phyloP scores from a whole-genome alignment of 2,113 vertebrate genomes.

The Eubucco bourcierii region DNA sequence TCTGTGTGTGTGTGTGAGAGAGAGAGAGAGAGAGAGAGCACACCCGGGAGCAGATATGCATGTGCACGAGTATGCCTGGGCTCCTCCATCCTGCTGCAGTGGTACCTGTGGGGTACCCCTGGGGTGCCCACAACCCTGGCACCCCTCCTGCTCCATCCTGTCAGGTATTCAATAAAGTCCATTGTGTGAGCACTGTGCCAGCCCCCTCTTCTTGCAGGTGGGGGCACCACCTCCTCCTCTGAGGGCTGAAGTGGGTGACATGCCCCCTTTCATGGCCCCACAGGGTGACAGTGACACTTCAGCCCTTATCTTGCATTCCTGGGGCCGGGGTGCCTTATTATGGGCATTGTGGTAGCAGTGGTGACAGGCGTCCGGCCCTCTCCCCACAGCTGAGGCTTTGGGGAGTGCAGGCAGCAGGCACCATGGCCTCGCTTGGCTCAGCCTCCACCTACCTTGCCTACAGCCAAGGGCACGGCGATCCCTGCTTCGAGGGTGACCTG shows the following conservation, averaged over 20 bases:
- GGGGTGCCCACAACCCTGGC: not conserved
- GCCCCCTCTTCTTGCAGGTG: not conserved
- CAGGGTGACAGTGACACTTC: not conserved
- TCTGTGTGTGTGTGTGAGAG: not conserved
- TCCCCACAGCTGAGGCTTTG: not conserved
- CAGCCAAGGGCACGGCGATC: slow-evolving; percentile 13
- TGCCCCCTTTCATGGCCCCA: not conserved
- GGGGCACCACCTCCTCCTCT: not conserved
- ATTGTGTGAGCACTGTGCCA: not conserved
- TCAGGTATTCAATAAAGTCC: slow-evolving; percentile 52
- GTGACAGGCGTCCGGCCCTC: not conserved
- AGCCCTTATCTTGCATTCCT: slow-evolving; percentile 68
- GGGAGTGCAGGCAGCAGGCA: not conserved
- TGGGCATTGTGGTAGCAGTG: slow-evolving; percentile 25
- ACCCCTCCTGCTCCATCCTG: not conserved
- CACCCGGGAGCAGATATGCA: not conserved
- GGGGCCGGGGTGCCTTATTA: slow-evolving; percentile 52
- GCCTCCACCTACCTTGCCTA: slow-evolving; percentile 70
- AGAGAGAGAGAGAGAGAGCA: too few relatives aligned
- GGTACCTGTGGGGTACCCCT: not conserved
- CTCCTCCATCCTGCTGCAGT: not conserved
- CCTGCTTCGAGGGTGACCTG: slow-evolving; percentile 51
- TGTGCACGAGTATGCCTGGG: not conserved
- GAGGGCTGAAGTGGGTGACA: not conserved
- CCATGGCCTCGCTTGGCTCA: slow-evolving; percentile 73